phyloP scores from a whole-genome alignment of 2,113 vertebrate genomes.

The Strix aluco region DNA sequence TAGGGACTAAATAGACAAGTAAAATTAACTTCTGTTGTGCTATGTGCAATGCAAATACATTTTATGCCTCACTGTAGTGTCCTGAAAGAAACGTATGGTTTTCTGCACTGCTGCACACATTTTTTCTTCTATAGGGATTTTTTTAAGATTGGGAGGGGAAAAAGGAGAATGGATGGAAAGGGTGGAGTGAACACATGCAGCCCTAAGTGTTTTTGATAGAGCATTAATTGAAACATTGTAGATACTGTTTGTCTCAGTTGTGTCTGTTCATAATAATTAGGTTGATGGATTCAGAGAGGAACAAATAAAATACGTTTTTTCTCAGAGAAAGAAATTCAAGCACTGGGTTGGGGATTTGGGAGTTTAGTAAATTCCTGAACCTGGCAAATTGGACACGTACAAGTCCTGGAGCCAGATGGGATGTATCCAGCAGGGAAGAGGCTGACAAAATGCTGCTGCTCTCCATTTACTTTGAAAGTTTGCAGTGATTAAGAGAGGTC shows the following conservation, averaged over 20 bases:
- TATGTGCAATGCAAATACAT: not conserved
- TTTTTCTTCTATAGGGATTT: not conserved
- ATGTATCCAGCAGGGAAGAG: not conserved
- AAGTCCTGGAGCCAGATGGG: not conserved
- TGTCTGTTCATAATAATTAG: conserved; percentile 22
- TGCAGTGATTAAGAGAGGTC: not conserved
- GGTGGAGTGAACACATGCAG: not conserved
- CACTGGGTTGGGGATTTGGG: not conserved
- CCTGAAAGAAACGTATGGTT: not conserved
- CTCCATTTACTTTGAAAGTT: not conserved
- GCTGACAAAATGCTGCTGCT: not conserved
- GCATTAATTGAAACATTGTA: conserved; percentile 30
- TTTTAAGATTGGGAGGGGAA: not conserved
- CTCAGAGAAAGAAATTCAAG: not conserved
- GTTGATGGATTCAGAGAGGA: conserved; percentile 11
- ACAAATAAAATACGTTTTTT: not conserved
- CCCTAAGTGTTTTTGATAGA: not conserved
- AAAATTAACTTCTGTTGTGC: not conserved
- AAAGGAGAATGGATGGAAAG: not conserved
- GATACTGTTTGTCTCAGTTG: conserved; percentile 1
- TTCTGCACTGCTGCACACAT: not conserved
- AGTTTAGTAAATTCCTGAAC: not conserved
- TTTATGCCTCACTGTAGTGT: not conserved
- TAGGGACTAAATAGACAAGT: not conserved
- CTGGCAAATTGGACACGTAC: not conserved